Base-by-base conservation (phyloP, 2,113 vertebrate species). In the Lepus timidus region DNA sequence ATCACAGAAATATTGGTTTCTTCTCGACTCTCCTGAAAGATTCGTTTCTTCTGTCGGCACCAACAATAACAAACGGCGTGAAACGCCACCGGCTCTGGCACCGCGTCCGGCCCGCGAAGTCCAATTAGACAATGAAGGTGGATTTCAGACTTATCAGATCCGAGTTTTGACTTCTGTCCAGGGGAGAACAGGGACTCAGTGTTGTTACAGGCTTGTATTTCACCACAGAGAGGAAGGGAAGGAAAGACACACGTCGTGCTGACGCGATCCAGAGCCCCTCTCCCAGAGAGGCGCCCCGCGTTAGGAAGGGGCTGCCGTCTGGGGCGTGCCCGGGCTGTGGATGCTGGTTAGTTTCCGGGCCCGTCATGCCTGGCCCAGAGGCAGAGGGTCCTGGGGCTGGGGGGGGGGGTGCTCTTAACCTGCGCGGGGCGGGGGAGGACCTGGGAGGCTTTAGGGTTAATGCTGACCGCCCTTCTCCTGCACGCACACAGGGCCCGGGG, bases 131-230 rank as follows among this genome's bases (percentile, higher is more conserved):
- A 97, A 96, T 90, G 95, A 95, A 96, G 95, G 23, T 36, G 68
- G 96, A 97, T 97, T 96, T 98, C 98, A 96, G 90, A 98, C 98
- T 97, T 95, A 98, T 98, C 94, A 82, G 98, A 98, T 98, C 98
- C 97, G 61, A 98, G 97, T 97, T 89, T 95, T 98, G 98, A 98
- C 98, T 98, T 97, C 58, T 95, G 98, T 98, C 98, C 98, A 98
- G 97, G 96, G 95, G 97, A 95, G 97, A 98, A 98, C 98, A 98
- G 97, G 98, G 98, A 97, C 95, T 93, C 94, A 96, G 97, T 98
- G 98, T 98, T 98, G 96, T 96, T 97, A 55, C 86, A 97, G 97
- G 95, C 90, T 98, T 98, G 82, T 93, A 94, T 97, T 98, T 98
- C 98, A 98, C 98, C 98, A 97, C 97, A 16, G 90, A 79, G 65